Base-by-base conservation (phyloP, 2,113 vertebrate species). In the Tetrax tetrax region DNA sequence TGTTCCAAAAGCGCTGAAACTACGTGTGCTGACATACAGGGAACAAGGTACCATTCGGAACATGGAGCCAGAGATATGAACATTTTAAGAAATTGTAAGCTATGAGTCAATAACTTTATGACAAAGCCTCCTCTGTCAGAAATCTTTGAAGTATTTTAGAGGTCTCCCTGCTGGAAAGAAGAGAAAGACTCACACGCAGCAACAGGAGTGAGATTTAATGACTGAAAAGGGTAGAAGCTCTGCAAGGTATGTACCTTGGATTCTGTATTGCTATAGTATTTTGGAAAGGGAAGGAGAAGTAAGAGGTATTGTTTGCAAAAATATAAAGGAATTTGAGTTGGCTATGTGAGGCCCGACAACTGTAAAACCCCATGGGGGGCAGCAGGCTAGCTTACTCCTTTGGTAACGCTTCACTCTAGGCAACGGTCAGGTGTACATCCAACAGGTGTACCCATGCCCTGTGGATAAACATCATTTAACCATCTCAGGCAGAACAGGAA, bases 261-360 rank as follows among this genome's bases (percentile, higher is more conserved):
- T 60, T 72, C 54, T 83, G 38, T 89, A 96, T 83, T 93, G 95
- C 91, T 93, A 17, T 25, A 78, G 72, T 31, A 86, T 41, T 89
- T 82, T 25, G 53, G 33, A 75, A 75, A 70, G 56, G 59, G 41
- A 96, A 16, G 66, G 37, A 91, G 43, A 81, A 78, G 37, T 37
- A 57, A 78, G 66, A 86, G 16, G 29, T 48, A 65, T 31, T 71
- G 28, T 25, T 3, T 91, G 84, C 50, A 93, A 94, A 91, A 89
- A 91, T 3, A 65, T 12, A 84, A 87, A 48, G 68, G 56, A 59
- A 83, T 91, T 68, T 82, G 78, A 87, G 80, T 1, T 43, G 87
- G 48, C 61, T 83, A 6, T 11, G 37, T 87, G 83, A 81, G 64
- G 85, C 82, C n/a, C 41, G 45, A 74, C 57, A 84, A 41, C 27